These are phyloP conservation scores for Tinea trinotella DNA, from an alignment of 2,888 invertebrate genomes.

Conservation along the genomic window DNA sequence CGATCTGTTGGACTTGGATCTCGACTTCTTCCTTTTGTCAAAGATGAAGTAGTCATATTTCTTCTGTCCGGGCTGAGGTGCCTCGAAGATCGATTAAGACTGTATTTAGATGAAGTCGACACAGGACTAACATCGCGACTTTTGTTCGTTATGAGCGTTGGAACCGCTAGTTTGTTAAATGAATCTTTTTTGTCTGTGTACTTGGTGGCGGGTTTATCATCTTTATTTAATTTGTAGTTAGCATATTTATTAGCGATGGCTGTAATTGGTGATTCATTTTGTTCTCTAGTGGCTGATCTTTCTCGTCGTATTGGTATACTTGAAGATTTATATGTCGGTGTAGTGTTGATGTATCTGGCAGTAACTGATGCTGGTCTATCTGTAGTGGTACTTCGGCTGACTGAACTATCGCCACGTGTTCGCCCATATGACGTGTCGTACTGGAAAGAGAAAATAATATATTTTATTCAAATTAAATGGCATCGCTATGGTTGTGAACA, in stretches of 20 bases:
- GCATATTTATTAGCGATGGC: constrained; percentile 57
- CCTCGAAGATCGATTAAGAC: constrained; percentile 52
- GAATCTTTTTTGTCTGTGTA: constrained; percentile 48
- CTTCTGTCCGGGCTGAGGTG: constrained; percentile 66
- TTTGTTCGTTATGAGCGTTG: constrained; percentile 42
- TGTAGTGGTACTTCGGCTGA: constrained; percentile 33
- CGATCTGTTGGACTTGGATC: constrained; percentile 72
- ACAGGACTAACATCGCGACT: constrained; percentile 74
- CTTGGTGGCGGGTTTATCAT: constrained; percentile 31
- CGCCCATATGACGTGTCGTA: constrained; percentile 57
- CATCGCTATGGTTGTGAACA: neutral
- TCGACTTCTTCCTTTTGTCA: constrained; percentile 53
- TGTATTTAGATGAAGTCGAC: constrained; percentile 52
- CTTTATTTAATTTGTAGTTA: constrained; percentile 41
- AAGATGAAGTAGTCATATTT: constrained; percentile 37
- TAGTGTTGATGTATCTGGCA: constrained; percentile 54
- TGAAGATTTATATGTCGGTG: constrained; percentile 60
- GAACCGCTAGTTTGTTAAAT: constrained; percentile 59
- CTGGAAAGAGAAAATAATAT: constrained; percentile 36
- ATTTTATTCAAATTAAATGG: neutral
- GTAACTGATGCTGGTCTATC: constrained; percentile 59
- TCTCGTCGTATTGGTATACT: constrained; percentile 56
- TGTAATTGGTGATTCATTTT: constrained; percentile 47
- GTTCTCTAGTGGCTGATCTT: constrained; percentile 41
- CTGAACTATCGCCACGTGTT: constrained; percentile 43